Evolutionary conservation across 2,888 invertebrate species (phyloP).

Genomic region (Fragum whitleyi): DNA sequence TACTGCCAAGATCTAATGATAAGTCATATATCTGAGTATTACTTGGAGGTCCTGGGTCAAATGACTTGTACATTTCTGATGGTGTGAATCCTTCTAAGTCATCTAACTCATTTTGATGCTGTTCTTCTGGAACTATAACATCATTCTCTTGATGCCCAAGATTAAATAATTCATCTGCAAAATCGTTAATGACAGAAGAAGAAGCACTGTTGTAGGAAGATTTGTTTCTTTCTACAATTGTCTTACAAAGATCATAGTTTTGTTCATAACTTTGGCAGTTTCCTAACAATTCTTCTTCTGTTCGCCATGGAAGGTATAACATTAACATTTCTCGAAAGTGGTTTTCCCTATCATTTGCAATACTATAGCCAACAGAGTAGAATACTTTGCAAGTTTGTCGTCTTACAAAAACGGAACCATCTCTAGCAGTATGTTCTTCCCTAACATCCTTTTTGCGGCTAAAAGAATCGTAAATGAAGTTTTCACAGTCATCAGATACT

Average conservation of each 20-base stretch:
- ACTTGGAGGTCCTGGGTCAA: constrained; percentile 13
- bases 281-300: neutral
- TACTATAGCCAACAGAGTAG: constrained; percentile 20
- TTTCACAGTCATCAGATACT: constrained; percentile 9
- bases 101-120: constrained; percentile 11
- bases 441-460: constrained; percentile 3
- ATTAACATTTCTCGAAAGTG: constrained; percentile 47
- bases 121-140: neutral
- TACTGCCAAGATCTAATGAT: constrained; percentile 45
- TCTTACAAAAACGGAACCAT: constrained; percentile 44
- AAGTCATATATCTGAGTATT: constrained; percentile 15
- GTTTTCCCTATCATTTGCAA: constrained; percentile 45
- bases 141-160: neutral
- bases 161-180: constrained; percentile 12
- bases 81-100: constrained; percentile 11
- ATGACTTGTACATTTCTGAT: constrained; percentile 3
- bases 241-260: neutral
- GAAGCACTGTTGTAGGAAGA: neutral
- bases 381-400: constrained; percentile 39
- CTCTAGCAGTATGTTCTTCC: constrained; percentile 7
- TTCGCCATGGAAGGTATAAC: constrained; percentile 71
- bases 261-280: neutral
- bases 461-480: neutral
- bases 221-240: constrained; percentile 4
- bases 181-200: constrained; percentile 12